A percentile compares a stretch with the other conserved stretches of the same genome.
These are phyloP conservation scores for Phengaris arion DNA, from an alignment of 2,888 invertebrate genomes.

Conservation along the genomic window DNA sequence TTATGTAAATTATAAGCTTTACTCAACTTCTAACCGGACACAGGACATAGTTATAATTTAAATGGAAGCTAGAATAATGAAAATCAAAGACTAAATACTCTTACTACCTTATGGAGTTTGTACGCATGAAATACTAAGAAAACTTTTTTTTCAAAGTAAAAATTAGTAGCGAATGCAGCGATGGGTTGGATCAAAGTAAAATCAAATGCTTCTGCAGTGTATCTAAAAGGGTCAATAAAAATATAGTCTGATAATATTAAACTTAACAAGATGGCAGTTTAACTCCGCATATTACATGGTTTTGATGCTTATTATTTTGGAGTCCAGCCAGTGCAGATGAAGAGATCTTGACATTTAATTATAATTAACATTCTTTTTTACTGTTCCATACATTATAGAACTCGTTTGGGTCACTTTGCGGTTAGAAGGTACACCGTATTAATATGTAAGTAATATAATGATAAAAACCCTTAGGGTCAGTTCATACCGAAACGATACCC, in stretches of 20 bases:
- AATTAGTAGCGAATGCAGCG: background rate
- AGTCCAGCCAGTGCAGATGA: background rate
- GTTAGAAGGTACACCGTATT: no score
- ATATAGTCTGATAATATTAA: background rate
- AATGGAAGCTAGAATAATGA: slow-evolving; percentile 63
- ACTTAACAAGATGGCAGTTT: background rate
- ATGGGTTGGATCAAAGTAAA: background rate
- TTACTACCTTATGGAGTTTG: background rate
- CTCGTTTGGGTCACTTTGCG: background rate
- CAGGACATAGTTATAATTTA: slow-evolving; percentile 69
- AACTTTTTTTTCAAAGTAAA: no score
- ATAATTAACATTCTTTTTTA: slow-evolving; percentile 2
- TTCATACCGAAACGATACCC: no score
- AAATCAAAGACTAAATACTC: slow-evolving; percentile 47
- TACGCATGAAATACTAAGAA: background rate
- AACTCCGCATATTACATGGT: background rate
- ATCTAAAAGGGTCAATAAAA: background rate
- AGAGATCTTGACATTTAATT: slow-evolving; percentile 9
- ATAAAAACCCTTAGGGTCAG: no score
- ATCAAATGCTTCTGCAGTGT: background rate
- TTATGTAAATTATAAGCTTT: slow-evolving; percentile 77
- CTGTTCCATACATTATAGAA: slow-evolving; percentile 29
- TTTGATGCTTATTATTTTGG: slow-evolving; percentile 13
- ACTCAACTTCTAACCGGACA: slow-evolving; percentile 71
- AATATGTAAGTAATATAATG: no score